Base-by-base conservation (phyloP, 2,797 vertebrate species). In the Channa striata region DNA sequence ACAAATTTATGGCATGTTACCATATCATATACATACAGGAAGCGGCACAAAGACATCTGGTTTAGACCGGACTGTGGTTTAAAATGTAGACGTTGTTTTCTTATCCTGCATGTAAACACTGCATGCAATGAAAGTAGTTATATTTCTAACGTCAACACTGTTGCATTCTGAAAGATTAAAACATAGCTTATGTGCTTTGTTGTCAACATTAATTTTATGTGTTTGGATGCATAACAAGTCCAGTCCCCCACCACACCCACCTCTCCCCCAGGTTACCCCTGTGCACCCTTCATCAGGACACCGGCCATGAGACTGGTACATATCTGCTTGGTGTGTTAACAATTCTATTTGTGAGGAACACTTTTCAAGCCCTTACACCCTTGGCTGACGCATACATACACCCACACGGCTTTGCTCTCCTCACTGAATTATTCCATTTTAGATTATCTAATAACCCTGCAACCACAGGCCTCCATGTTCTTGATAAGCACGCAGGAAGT, bases 301-400 rank as follows among this genome's bases (percentile, higher is more conserved):
- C 43, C 64, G 65, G 78, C 67, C 56, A 33, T 80, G 80, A 89
- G 77, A 86, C 69, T 78, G 78, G 87, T 91, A 84, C 87, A 77
- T 82, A 74, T 82, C 84, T 72, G 87, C 78, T 87, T 65, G 77
- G 81, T 62, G 64, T 84, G 83, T 91, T 91, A 91, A 91, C 89
- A 88, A 92, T 92, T 92, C 82, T 91, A 89, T 92, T 91, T 92
- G 85, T 83, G 86, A 90, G 80, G 83, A 89, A 90, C 82, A 81
- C 85, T 85, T 81, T 68, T 80, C 53, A 48, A 83, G 74, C 77
- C 82, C 82, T 85, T 81, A 53, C 82, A 85, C 77, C 78, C 78
- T 82, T 82, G 78, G 79, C 81, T 90, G 86, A 86, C 74, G 81
- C 84, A 87, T 75, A 83, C 78, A 72, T 46, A 75, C 81, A 44